Percentiles rank a stretch among this genome's conserved stretches.
Evolutionary conservation across 2,888 invertebrate species (phyloP).

Genomic region (Agelastica alni): DNA sequence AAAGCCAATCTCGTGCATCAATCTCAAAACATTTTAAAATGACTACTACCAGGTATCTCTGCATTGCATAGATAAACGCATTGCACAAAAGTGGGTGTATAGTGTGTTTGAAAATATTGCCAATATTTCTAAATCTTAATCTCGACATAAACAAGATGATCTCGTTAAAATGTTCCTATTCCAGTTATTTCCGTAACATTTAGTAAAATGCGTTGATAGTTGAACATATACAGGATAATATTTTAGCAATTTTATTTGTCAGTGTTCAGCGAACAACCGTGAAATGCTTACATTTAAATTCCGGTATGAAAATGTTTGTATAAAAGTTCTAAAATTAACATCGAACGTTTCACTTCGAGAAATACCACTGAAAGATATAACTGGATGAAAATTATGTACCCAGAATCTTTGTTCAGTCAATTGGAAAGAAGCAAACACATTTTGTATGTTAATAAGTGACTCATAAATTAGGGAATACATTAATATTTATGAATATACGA

Average conservation of each 20-base stretch:
- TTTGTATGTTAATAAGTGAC: slow-evolving; percentile 7
- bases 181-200: too few relatives aligned
- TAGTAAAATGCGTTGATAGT: slow-evolving; percentile 16
- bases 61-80: too few relatives aligned
- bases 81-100: too few relatives aligned
- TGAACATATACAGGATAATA: slow-evolving; percentile 16
- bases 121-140: too few relatives aligned
- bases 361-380: slow-evolving; percentile 1
- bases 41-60: too few relatives aligned
- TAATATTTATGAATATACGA: slow-evolving; percentile 2
- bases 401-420: slow-evolving; percentile 12
- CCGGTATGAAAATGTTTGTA: slow-evolving; percentile 29
- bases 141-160: too few relatives aligned
- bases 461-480: slow-evolving; percentile 7
- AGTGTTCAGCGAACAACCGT: slow-evolving; percentile 26
- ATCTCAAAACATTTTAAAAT: too few relatives aligned
- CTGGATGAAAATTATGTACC: slow-evolving; percentile 11
- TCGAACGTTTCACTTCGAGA: not conserved
- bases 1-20: too few relatives aligned
- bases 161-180: too few relatives aligned
- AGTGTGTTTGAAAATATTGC: too few relatives aligned
- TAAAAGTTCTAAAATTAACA: slow-evolving; percentile 33
- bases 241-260: slow-evolving; percentile 20
- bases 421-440: slow-evolving; percentile 11
- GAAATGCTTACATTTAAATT: slow-evolving; percentile 32